Evolutionary conservation across 2,888 invertebrate species (phyloP).

Genomic region (Neoscelio sp.): DNA sequence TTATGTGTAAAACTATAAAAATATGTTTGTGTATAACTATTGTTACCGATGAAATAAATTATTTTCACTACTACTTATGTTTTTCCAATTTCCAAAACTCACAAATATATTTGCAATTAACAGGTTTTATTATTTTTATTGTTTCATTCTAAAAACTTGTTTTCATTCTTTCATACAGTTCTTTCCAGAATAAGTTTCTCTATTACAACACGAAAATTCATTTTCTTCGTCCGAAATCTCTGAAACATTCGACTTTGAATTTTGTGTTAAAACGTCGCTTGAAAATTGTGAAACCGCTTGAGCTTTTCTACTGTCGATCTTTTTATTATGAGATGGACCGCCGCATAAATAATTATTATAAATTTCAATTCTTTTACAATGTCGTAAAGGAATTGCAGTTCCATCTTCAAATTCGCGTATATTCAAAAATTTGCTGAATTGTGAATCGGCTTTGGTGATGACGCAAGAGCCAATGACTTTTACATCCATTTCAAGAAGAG

Average conservation of each 20-base stretch:
- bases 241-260: neutral
- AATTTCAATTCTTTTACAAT: slow-evolving; percentile 33
- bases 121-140: neutral
- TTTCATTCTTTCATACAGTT: neutral
- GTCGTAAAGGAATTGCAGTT: neutral
- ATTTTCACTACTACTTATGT: slow-evolving; percentile 15
- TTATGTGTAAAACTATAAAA: too few species aligned
- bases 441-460: neutral
- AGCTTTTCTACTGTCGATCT: neutral
- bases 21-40: slow-evolving; percentile 11
- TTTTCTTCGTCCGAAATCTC: too few species aligned
- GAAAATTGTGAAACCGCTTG: neutral
- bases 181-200: neutral
- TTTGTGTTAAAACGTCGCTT: neutral
- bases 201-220: neutral
- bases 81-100: neutral
- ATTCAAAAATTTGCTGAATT: neutral
- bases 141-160: too few species aligned
- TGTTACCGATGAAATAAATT: slow-evolving; percentile 27
- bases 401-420: neutral
- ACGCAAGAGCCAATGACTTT: slow-evolving; percentile 13
- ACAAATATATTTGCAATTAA: too few species aligned
- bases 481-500: slow-evolving; percentile 46
- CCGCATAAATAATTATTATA: slow-evolving; percentile 40
- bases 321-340: neutral